phyloP scores from a whole-genome alignment of 2,888 invertebrate species.

The Parthenolecanium corni region DNA sequence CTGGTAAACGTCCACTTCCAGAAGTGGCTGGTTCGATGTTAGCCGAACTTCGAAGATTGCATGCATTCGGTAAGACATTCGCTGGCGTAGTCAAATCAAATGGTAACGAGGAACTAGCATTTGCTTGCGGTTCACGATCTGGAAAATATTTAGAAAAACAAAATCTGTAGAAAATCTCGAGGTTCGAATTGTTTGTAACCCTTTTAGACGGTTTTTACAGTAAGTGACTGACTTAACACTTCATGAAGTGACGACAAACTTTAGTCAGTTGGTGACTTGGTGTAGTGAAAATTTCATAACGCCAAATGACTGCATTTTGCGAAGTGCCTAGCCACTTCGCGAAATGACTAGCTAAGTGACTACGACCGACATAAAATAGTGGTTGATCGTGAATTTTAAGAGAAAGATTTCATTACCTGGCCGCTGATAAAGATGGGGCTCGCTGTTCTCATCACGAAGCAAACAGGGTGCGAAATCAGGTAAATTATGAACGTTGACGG shows the following conservation, averaged over 20 bases:
- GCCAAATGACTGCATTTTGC: neutral
- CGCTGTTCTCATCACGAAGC: neutral
- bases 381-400: neutral
- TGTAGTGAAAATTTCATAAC: no score
- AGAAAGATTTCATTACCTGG: neutral
- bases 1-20: conserved; percentile 43
- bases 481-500: neutral
- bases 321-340: neutral
- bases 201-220: no score
- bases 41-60: neutral
- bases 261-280: no score
- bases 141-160: conserved; percentile 11
- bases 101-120: neutral
- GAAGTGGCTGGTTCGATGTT: neutral
- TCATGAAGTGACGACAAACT: no score
- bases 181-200: no score
- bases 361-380: neutral
- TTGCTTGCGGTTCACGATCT: neutral
- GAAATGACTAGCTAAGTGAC: neutral
- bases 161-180: conserved; percentile 15
- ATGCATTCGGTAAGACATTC: neutral
- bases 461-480: conserved; percentile 4
- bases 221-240: no score
- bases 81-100: conserved; percentile 17
- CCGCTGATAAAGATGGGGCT: neutral